Percentiles rank a stretch among this genome's conserved stretches.
These are phyloP conservation scores for Lepetodrilus schrolli DNA, from an alignment of 2,888 invertebrate genomes.

Conservation along the genomic window DNA sequence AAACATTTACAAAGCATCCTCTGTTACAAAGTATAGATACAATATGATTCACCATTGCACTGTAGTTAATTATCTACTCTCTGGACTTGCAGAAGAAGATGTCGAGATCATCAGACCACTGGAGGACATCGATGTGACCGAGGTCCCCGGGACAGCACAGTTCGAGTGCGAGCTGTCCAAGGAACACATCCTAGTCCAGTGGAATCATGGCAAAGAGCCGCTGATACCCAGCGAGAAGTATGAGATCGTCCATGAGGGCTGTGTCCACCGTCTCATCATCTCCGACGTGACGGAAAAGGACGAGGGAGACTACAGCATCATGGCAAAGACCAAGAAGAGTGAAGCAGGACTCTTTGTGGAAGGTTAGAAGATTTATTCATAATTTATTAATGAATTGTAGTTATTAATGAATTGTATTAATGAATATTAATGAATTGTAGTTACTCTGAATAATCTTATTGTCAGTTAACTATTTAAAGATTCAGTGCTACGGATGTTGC, in stretches of 20 bases:
- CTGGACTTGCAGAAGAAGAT: constrained; percentile 63
- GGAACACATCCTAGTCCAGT: constrained; percentile 77
- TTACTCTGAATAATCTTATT: no score
- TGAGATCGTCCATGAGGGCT: constrained; percentile 65
- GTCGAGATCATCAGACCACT: constrained; percentile 68
- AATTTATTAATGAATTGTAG: background rate
- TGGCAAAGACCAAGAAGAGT: constrained; percentile 67
- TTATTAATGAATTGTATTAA: background rate
- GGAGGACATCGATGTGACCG: constrained; percentile 66
- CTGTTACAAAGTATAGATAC: no score
- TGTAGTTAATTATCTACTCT: background rate
- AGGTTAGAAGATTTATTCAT: constrained; percentile 66
- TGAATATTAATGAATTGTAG: background rate
- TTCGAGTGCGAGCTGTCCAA: constrained; percentile 89
- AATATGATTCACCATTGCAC: no score
- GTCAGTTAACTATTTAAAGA: no score
- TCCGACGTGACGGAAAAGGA: constrained; percentile 65
- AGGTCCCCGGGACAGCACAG: constrained; percentile 64
- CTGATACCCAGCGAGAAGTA: constrained; percentile 79
- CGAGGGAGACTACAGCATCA: constrained; percentile 66
- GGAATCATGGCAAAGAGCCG: constrained; percentile 92
- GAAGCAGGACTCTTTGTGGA: constrained; percentile 70
- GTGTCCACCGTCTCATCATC: constrained; percentile 66
- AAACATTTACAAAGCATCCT: no score
- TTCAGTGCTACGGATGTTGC: no score